These are phyloP conservation scores for Lucinisca nassula DNA, from an alignment of 2,888 invertebrate species.

Conservation along the genomic window DNA sequence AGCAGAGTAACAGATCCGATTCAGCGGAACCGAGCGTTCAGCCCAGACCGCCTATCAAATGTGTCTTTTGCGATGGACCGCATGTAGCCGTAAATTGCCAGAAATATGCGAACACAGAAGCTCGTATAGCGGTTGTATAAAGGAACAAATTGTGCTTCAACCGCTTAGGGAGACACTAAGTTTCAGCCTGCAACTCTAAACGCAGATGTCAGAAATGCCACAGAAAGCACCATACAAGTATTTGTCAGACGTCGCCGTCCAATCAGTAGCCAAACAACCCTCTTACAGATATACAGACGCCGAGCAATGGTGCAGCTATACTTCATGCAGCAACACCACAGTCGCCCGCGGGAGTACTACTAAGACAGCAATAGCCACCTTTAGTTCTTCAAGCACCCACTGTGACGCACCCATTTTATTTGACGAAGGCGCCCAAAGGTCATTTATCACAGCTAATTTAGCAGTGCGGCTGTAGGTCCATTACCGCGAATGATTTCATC, in stretches of 20 bases:
- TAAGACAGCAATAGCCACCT: neutral
- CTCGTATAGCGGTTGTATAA: neutral
- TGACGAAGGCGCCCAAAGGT: too few species aligned
- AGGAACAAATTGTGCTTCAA: constrained; percentile 25
- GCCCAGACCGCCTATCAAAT: neutral
- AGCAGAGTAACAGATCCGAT: neutral
- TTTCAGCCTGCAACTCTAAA: constrained; percentile 23
- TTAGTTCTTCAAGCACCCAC: neutral
- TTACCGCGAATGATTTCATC: too few species aligned
- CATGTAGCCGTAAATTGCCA: neutral
- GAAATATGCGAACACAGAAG: neutral
- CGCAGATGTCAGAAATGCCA: constrained; percentile 22
- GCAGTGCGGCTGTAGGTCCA: too few species aligned
- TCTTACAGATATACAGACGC: neutral
- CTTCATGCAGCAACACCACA: too few species aligned
- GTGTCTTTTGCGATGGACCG: constrained; percentile 7
- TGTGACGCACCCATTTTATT: too few species aligned
- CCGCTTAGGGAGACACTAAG: constrained; percentile 30
- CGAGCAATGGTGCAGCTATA: neutral
- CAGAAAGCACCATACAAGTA: constrained; percentile 35
- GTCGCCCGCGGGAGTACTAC: too few species aligned
- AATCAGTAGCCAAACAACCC: neutral
- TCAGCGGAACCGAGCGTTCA: neutral
- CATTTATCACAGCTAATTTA: too few species aligned
- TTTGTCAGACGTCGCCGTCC: neutral